Base-by-base conservation (phyloP, 1,140 invertebrate genomes). In the Drosophila malerkotliana region DNA sequence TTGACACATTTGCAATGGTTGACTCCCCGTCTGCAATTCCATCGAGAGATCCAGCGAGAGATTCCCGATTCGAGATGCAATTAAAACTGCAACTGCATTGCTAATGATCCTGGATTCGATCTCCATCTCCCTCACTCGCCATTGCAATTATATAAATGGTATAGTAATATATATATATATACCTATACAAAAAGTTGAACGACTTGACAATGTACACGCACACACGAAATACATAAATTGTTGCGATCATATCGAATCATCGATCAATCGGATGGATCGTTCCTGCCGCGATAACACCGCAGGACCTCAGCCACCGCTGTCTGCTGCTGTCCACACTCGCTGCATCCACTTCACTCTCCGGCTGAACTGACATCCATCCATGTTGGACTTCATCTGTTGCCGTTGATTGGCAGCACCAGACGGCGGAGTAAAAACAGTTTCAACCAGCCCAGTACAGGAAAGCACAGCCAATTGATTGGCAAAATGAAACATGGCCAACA, bases 1-100 rank as follows among this genome's bases (percentile, higher is more conserved):
- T 90, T 90, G 88, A 90, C 88, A 90, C 88, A 90, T 90, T 85
- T 90, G 88, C 88, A 72, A 69, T 77, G 79, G 79, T 57, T 74
- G 78, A 78, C 67, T 56, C 61, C 58, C 67, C 63, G 64, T 53
- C 49, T 21, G 32, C 62, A 32, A 61, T 37, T 61, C 62, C 62
- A 41, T 15, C 44, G 47, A 53, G 63, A 53, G 63, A 44, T 49
- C 18, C 45, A 32, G 47, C 63, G 5, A 64, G 63, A 61, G 57
- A 24, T 62, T 26, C 18, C 59, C 28, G 59, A 64, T 69, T 34
- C 48, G 61, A 55, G 51, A 56, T 68, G 83, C 82, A 87, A 87
- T 87, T 88, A 87, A 87, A 88, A 87, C 45, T 54, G 51, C 57
- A 72, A 69, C 64, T 72, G 82, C 81, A 85, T 85, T 74, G 63